A percentile compares a stretch with the other conserved stretches of the same genome.
These are phyloP conservation scores for Trichonephila clavata DNA, from an alignment of 1,140 invertebrate species.

Conservation along the genomic window DNA sequence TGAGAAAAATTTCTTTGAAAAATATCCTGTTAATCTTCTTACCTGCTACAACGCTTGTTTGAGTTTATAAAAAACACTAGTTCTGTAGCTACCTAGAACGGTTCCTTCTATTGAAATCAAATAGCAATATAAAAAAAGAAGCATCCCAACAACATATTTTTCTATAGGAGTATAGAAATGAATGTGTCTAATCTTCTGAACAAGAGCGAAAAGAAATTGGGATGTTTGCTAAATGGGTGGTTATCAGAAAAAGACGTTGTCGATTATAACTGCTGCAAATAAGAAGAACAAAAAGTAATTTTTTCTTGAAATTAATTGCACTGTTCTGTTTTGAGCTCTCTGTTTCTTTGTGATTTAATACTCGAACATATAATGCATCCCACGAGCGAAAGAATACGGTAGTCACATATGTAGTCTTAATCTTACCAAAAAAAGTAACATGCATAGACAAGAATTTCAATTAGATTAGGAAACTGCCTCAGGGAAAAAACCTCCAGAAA, in stretches of 20 bases:
- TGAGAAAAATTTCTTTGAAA: no score
- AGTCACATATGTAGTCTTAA: no score
- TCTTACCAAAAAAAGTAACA: no score
- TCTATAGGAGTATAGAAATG: not conserved
- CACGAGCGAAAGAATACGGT: not conserved
- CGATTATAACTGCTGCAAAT: conserved; percentile 2
- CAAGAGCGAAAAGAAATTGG: not conserved
- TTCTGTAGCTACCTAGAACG: no score
- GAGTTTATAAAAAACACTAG: no score
- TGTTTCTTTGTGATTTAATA: not conserved
- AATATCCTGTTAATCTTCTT: no score
- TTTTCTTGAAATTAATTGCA: not conserved
- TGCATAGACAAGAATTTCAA: no score
- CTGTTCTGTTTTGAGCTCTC: not conserved
- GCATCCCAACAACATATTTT: not conserved
- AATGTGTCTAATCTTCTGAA: not conserved
- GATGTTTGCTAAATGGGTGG: not conserved
- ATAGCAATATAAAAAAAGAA: no score
- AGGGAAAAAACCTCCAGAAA: no score
- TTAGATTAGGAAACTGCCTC: no score
- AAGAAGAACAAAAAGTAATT: not conserved
- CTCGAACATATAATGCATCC: not conserved
- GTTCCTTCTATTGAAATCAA: no score
- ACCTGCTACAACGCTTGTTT: no score
- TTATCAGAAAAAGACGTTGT: not conserved